Evolutionary conservation across 2,888 invertebrate genomes (phyloP).

Genomic region (Melangyna quadrimaculata): DNA sequence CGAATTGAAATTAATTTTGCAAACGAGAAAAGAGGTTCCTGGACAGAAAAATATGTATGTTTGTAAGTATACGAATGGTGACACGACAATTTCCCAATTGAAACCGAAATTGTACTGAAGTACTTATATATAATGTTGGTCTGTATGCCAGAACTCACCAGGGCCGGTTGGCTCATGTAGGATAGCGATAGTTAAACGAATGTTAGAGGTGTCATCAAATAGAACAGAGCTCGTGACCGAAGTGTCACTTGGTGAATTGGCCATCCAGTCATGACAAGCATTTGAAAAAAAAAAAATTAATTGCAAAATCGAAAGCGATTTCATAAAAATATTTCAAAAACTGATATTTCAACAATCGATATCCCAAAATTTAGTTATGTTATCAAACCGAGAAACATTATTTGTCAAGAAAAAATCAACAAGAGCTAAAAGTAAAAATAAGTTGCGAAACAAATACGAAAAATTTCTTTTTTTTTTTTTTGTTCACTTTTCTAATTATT

Average conservation of each 20-base stretch:
- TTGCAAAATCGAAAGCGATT: too few relatives aligned
- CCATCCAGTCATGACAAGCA: too few relatives aligned
- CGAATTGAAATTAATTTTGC: constrained; percentile 70
- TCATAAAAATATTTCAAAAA: not conserved
- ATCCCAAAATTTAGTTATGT: too few relatives aligned
- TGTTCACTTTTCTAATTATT: too few relatives aligned
- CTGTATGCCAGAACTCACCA: not conserved
- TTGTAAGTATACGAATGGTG: constrained; percentile 34
- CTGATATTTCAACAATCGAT: too few relatives aligned
- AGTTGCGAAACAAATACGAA: too few relatives aligned
- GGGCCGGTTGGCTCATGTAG: not conserved
- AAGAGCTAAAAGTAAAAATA: too few relatives aligned
- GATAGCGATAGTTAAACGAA: not conserved
- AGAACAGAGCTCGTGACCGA: not conserved
- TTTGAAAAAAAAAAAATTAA: too few relatives aligned
- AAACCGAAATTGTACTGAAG: constrained; percentile 25
- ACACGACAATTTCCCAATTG: constrained; percentile 61
- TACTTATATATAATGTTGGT: constrained; percentile 30
- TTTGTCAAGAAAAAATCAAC: too few relatives aligned
- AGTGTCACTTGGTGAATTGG: not conserved
- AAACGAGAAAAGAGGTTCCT: constrained; percentile 40
- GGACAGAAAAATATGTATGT: constrained; percentile 11
- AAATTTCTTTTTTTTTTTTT: too few relatives aligned
- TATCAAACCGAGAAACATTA: too few relatives aligned
- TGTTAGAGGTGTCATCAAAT: not conserved